Evolutionary conservation across 2,888 invertebrate genomes (phyloP), one percentile per base, ranked within the genome.

Genomic region (Diarsia mendica): DNA sequence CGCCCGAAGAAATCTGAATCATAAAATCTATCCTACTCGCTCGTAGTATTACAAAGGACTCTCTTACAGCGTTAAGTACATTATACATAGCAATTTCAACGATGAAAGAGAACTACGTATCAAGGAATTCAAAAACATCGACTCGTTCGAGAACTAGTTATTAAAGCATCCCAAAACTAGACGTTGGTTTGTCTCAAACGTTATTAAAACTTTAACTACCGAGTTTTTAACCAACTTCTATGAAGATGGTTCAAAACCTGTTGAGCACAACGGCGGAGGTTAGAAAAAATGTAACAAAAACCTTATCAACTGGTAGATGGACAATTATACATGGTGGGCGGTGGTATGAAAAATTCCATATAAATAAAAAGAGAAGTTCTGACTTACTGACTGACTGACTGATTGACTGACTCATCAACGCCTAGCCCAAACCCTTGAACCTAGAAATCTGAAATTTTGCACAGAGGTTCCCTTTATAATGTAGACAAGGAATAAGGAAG

Each of bases 251-350:
- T 53, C 3, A 60, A 65, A 81, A 75, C 67, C 44, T 44, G 82
- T 60, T 53, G 8, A 49, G 4, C 5, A 48, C 39, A 53, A 44
- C 23, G 23, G 10, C 18, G 18, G 51, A 10, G 61, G 8, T 60
- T 13, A 60, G n/a, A 75, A 76, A 75, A 79, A 82, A 69, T 49
- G 18, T 75, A 33, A 18, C 55, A 76, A 75, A 79, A 81, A 69
- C 23, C 5, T 44, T 65, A 55, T 61, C 39, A 61, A 28, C 10
- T 72, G 44, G 11, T 48, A 13, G 28, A 48, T 33, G 28, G 20
- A 51, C 55, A 65, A 75, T 80, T 75, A 65, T 13, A 33, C 28
- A 67, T 44, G 11, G 39, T 58, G 13, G 46, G 58, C 1, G 67
- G 39, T 11, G 44, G 44, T 55, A 58, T 33, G 20, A 67, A 68